Percentiles rank a stretch among this genome's conserved stretches.
phyloP scores from a whole-genome alignment of 37 sponge, comb jelly and placozoan genomes.

The Petrosia ficiformis region DNA sequence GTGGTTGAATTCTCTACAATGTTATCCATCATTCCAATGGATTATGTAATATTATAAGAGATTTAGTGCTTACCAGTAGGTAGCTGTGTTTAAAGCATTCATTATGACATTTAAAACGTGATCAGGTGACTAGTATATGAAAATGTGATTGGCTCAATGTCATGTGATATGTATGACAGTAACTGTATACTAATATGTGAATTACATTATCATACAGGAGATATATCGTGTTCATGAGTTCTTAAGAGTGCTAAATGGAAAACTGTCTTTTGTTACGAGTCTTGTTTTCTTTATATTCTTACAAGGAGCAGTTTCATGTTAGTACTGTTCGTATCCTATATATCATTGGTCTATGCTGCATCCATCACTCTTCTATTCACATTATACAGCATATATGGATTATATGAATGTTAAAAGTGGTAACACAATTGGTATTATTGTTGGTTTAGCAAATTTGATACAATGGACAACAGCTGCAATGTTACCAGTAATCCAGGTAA shows the following conservation, averaged over 20 bases:
- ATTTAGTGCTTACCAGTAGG: too few species aligned
- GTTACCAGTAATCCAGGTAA: constrained; percentile 37
- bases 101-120: too few species aligned
- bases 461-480: constrained; percentile 19
- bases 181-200: background rate
- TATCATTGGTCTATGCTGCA: too few species aligned
- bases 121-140: too few species aligned
- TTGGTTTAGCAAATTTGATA: constrained; percentile 5
- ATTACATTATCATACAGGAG: constrained; percentile 4
- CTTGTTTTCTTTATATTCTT: constrained; percentile 35
- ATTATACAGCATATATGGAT: background rate
- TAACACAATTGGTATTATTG: background rate
- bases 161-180: background rate
- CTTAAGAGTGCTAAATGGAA: constrained; percentile 31
- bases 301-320: constrained; percentile 5
- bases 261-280: constrained; percentile 2
- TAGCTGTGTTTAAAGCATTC: too few species aligned
- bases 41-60: too few species aligned
- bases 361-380: background rate
- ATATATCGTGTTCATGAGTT: constrained; percentile 17
- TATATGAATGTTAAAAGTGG: background rate
- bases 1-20: background rate
- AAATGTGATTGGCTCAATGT: too few species aligned
- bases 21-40: too few species aligned
- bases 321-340: constrained; percentile 4